phyloP scores from a whole-genome alignment of 2,888 invertebrate genomes.

The Callosobruchus maculatus region DNA sequence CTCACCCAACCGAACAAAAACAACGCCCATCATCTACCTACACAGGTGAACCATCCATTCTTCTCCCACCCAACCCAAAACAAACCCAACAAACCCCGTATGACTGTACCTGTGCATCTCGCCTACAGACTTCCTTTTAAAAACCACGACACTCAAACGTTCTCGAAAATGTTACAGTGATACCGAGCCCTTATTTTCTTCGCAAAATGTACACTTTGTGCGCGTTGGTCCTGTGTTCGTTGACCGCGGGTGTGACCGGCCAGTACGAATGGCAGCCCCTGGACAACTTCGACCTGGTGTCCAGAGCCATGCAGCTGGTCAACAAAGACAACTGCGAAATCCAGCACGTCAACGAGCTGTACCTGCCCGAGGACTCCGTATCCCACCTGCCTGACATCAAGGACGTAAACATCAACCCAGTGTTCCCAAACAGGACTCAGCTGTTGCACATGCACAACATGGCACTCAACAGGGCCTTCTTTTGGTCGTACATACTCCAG shows the following conservation, averaged over 20 bases:
- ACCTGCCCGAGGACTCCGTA: slow-evolving; percentile 77
- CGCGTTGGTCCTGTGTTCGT: slow-evolving; percentile 5
- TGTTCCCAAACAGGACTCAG: slow-evolving; percentile 91
- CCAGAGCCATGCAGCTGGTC: slow-evolving; percentile 78
- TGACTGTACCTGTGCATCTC: slow-evolving; percentile 17
- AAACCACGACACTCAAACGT: neutral
- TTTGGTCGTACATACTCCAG: slow-evolving; percentile 91
- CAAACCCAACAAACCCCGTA: slow-evolving; percentile 1
- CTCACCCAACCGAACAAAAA: neutral
- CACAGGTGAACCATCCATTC: slow-evolving; percentile 13
- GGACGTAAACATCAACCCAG: slow-evolving; percentile 89
- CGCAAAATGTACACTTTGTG: neutral
- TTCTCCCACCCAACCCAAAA: slow-evolving; percentile 9
- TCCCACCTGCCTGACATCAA: slow-evolving; percentile 92
- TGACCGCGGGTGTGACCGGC: slow-evolving; percentile 57
- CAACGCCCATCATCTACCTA: slow-evolving; percentile 13
- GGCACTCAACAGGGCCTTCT: slow-evolving; percentile 94
- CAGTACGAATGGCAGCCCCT: slow-evolving; percentile 91
- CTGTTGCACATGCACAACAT: slow-evolving; percentile 92
- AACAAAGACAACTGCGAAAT: slow-evolving; percentile 86
- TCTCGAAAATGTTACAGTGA: neutral
- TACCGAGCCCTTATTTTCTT: neutral
- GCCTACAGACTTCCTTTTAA: neutral
- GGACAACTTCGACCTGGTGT: slow-evolving; percentile 87
- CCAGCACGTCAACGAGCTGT: slow-evolving; percentile 78